Evolutionary conservation across 2,888 invertebrate genomes (phyloP).

Genomic region (Polymixis lichenea): DNA sequence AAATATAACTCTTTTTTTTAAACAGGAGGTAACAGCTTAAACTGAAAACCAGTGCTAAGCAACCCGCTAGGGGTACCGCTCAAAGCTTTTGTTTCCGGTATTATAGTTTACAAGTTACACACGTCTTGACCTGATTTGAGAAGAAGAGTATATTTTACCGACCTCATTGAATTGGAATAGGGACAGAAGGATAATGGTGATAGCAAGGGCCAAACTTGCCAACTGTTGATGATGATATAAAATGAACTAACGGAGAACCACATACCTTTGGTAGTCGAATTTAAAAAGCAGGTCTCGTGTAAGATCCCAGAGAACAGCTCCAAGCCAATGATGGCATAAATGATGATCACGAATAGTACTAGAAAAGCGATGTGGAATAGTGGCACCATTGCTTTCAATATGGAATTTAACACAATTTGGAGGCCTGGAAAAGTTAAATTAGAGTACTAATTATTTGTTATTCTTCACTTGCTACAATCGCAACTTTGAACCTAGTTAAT

Average conservation of each 20-base stretch:
- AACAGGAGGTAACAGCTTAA: no score
- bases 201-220: background rate
- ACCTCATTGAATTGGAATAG: no score
- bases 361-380: slow-evolving; percentile 99
- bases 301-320: slow-evolving; percentile 99
- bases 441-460: background rate
- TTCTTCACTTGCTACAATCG: background rate
- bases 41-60: no score
- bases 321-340: slow-evolving; percentile 99
- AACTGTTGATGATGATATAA: background rate
- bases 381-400: slow-evolving; percentile 99
- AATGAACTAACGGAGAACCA: background rate
- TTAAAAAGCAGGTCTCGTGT: slow-evolving; percentile 96
- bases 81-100: no score
- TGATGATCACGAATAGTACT: slow-evolving; percentile 99
- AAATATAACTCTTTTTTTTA: no score
- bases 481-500: background rate
- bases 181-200: background rate
- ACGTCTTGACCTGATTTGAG: no score
- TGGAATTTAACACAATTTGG: slow-evolving; percentile 99
- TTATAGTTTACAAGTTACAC: no score
- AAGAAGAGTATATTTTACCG: no score
- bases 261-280: slow-evolving; percentile 92
- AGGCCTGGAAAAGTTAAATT: slow-evolving; percentile 93
- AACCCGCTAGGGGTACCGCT: no score